These are phyloP conservation scores for Cyprinus carpio DNA, from an alignment of 2,113 vertebrate species.

Conservation along the genomic window DNA sequence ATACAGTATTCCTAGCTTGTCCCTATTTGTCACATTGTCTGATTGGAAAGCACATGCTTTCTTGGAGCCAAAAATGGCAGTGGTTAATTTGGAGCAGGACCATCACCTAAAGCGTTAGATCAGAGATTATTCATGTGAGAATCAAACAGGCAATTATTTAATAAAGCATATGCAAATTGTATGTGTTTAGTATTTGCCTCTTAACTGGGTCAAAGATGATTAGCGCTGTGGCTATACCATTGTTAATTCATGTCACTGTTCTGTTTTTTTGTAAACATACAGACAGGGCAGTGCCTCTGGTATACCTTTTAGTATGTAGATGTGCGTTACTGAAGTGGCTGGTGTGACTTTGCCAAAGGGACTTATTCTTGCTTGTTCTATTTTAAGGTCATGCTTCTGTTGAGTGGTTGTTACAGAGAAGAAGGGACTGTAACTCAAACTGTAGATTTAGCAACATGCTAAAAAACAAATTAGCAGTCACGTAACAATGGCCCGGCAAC, in stretches of 20 bases:
- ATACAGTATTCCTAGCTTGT: background rate
- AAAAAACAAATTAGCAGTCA: background rate
- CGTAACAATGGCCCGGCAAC: background rate
- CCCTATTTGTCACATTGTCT: background rate
- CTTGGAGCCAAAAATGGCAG: background rate
- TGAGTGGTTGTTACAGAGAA: background rate
- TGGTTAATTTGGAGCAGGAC: background rate
- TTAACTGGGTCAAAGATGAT: background rate
- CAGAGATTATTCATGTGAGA: slow-evolving; percentile 32
- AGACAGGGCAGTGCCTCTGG: background rate
- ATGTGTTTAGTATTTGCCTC: background rate
- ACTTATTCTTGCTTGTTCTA: background rate
- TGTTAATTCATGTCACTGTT: slow-evolving; percentile 1
- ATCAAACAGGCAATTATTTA: slow-evolving; percentile 7
- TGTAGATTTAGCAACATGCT: background rate
- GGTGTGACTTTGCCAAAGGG: slow-evolving; percentile 1
- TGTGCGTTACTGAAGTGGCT: background rate
- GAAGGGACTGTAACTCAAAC: slow-evolving; percentile 1
- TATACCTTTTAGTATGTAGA: background rate
- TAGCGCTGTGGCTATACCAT: background rate
- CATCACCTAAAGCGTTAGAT: slow-evolving; percentile 2
- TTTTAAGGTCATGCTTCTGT: slow-evolving; percentile 27
- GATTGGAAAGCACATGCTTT: background rate
- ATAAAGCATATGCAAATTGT: slow-evolving; percentile 13
- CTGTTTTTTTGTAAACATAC: slow-evolving; percentile 5